Base-by-base conservation (phyloP, 1,140 invertebrate genomes). In the Temnothorax curvispinosus region DNA sequence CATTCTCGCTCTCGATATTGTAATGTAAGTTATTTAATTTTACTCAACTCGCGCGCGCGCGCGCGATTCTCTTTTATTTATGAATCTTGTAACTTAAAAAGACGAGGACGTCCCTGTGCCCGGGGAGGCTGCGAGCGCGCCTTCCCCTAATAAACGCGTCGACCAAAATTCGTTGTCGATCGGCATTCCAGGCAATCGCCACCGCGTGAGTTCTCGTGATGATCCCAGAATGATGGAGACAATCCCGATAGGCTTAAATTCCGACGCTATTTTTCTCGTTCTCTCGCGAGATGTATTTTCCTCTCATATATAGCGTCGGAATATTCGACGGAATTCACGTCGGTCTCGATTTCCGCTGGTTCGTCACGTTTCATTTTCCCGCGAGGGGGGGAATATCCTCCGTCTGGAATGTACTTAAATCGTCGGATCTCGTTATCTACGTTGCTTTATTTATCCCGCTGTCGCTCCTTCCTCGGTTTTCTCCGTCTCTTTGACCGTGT, bases 21-120 rank as follows among this genome's bases (percentile, higher is more conserved):
- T 78, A 85, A 85, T 85, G 72, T 85, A 85, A 85, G 72, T 64
- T 85, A 85, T 85, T 85, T 75, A 85, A 85, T 85, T 85, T 85
- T 75, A 69, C 65, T 69, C 65, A 69, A 47, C 21, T 15, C 21
- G 65, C 18, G 32, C 62, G 62, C 18, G 32, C 62, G 62, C 62
- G 64, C 64, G 65, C 41, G 65, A 41, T 50, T 21, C 44, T 15
- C 56, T 8, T 76, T 85, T 85, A 85, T 85, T 85, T 85, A 85
- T 85, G 47, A 76, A 38, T 60, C 72, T 71, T 81, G 64, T 81
- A 81, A 81, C 75, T 78, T 78, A 27, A 56, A 56, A 81, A 81
- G 11, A 32, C 44, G 21, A 44, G 27, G 15, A 18, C 38, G 44
- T 13, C 21, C 32, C 62, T n/a, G n/a, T 21, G 62, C 32, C 15